Base-by-base conservation (phyloP, 1,140 invertebrate genomes). In the Drosophila kepulauana region DNA sequence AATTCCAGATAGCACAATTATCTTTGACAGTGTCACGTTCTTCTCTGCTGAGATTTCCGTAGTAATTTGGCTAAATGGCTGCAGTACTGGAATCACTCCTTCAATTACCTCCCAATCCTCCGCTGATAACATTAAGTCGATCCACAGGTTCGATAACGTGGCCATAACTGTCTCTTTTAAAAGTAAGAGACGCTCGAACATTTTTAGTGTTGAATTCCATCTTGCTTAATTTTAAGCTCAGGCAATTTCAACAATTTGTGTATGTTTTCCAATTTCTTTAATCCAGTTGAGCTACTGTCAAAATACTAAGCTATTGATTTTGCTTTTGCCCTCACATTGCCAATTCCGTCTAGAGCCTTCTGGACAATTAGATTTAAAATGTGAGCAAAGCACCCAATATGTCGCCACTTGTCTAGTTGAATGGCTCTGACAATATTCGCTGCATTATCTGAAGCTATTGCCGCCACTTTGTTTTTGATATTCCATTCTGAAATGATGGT, bases 171-270 rank as follows among this genome's bases (percentile, higher is more conserved):
- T 6, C 7, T 33, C 30, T 33, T 33, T 33, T 7, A 33, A 5
- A 33, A 33, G 1, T 33, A 1, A 1, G 2, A 67, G 43, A 5
- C 64, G 41, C 41, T 57, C 41, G n/a, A 67, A 58, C 64, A 67
- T 49, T 57, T 58, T 67, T 2, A 38, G 25, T 0, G 52, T 67
- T 7, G 64, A 65, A 10, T 54, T 54, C 63, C 63, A 65, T 11
- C 28, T 33, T 67, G 51, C 4, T 10, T 35, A 35, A 58, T n/a
- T 38, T 67, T 38, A 33, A 15, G 41, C 5, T 41, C 10, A 3
- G 52, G 54, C 43, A 58, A 57, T 25, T 57, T 45, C 10, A 58
- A n/a, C 49, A 54, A 10, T 13, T 10, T 11, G 6, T 52, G 49
- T 10, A 28, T 13, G 0, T 52, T 25, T n/a, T 52, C 20, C 6